Base-by-base conservation (phyloP, 92 coral and sea anemone genomes). In the Meandrina meandrites region DNA sequence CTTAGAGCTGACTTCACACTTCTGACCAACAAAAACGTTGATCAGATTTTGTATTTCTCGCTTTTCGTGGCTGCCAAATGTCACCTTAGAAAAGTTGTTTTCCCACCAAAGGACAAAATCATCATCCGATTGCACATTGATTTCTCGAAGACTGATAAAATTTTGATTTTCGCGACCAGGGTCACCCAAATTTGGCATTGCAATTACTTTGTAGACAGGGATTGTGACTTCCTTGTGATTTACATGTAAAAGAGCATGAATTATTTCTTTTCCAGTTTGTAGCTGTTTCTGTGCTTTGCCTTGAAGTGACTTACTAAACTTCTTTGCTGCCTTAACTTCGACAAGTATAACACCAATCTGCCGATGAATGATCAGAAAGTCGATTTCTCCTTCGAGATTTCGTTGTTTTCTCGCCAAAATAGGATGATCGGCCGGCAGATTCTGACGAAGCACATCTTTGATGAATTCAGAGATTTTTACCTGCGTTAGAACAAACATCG, bases 401-500 rank as follows among this genome's bases (percentile, higher is more conserved):
- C n/a, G n/a, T n/a, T 71, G 32, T 16, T 1, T 4, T 69, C 31
- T 69, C 22, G 24, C 57, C 75, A 81, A 70, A 69, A 45, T 30
- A 50, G 86, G 66, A 34, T 72, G 79, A 50, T 71, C 53, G 51
- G 69, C 67, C 5, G 86, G 86, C 27, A 82, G 31, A 51, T 8
- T 34, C 50, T 70, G 79, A 1, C 22, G 71, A 54, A 82, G 64
- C 24, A 82, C 45, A 70, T 70, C 51, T 71, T 47, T 50, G 18
- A 71, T 48, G 50, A 82, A 71, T 21, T 82, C 67, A 6, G 79
- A 32, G 19, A 70, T 19, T 82, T 70, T 70, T 4, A 82, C 21
- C 24, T 82, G 47, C 53, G 86, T 22, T 48, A 82, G 37, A 71
- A 82, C 86, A 51, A 82, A 82, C 86, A 82, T 82, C 69, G 86